Percentiles rank a stretch among this genome's conserved stretches.
Evolutionary conservation across 2,888 invertebrate species (phyloP).

Genomic region (Latrodectus elegans): DNA sequence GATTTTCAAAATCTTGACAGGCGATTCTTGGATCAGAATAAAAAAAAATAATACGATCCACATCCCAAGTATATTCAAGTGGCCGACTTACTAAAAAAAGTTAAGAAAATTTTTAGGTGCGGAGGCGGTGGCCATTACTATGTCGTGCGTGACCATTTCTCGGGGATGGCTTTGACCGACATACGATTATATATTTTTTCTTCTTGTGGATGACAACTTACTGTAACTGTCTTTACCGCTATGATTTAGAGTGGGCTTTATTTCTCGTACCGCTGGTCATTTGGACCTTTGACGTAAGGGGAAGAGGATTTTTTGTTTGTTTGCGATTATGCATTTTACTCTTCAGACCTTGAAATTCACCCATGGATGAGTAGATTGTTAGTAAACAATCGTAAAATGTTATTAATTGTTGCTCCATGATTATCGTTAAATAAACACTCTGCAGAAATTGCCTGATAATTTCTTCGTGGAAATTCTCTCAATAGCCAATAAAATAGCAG

Average conservation of each 20-base stretch:
- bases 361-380: not conserved
- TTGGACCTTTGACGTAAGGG: not conserved
- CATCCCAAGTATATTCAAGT: not conserved
- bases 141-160: constrained; percentile 15
- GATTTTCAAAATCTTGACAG: not conserved
- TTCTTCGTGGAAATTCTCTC: too few relatives aligned
- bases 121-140: not conserved
- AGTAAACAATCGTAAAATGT: too few relatives aligned
- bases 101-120: constrained; percentile 9
- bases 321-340: not conserved
- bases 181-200: not conserved
- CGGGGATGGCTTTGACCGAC: constrained; percentile 14
- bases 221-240: not conserved
- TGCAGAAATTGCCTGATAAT: too few relatives aligned
- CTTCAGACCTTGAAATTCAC: not conserved
- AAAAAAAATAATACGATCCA: constrained; percentile 10
- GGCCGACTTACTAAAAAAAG: constrained; percentile 43
- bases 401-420: too few relatives aligned
- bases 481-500: too few relatives aligned
- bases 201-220: not conserved
- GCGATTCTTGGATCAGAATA: not conserved
- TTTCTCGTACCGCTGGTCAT: constrained; percentile 24
- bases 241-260: constrained; percentile 15
- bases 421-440: too few relatives aligned
- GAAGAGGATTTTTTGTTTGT: not conserved